Percentiles rank a stretch among this genome's conserved stretches.
These are phyloP conservation scores for Ladona fulva DNA, from an alignment of 1,140 invertebrate species.

Conservation along the genomic window DNA sequence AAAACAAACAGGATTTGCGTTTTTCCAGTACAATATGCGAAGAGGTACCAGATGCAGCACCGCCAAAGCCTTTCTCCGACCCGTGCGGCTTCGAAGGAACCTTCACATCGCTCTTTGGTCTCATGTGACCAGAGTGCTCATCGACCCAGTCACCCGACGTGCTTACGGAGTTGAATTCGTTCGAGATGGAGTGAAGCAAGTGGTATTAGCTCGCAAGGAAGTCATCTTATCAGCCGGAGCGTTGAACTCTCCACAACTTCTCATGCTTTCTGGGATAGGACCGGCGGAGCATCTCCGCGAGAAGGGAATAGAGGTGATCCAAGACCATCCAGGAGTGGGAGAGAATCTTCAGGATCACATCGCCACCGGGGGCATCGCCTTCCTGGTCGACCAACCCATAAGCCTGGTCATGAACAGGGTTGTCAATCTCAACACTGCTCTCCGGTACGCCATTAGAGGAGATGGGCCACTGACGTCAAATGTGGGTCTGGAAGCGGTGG, in stretches of 20 bases:
- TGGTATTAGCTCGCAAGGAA: constrained; percentile 60
- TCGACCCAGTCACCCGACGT: constrained; percentile 55
- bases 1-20: constrained; percentile 69
- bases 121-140: constrained; percentile 66
- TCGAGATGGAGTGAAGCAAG: constrained; percentile 50
- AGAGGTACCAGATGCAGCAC: constrained; percentile 65
- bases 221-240: constrained; percentile 71
- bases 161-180: constrained; percentile 72
- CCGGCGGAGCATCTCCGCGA: constrained; percentile 57
- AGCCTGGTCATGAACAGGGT: constrained; percentile 64
- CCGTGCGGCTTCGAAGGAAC: constrained; percentile 58
- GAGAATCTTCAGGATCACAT: constrained; percentile 79
- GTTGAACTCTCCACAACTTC: constrained; percentile 65
- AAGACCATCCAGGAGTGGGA: constrained; percentile 64
- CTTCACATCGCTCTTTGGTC: constrained; percentile 64
- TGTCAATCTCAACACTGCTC: constrained; percentile 64
- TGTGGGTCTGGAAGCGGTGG: constrained; percentile 72
- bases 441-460: constrained; percentile 66
- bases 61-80: constrained; percentile 70
- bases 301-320: constrained; percentile 53
- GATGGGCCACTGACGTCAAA: constrained; percentile 74
- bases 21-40: constrained; percentile 75
- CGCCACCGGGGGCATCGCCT: constrained; percentile 62
- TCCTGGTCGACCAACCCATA: constrained; percentile 68
- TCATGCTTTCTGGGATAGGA: constrained; percentile 80